Percentiles rank a stretch among this genome's conserved stretches.
These are phyloP conservation scores for Zelostemma sp. DNA, from an alignment of 1,140 invertebrate species.

Conservation along the genomic window DNA sequence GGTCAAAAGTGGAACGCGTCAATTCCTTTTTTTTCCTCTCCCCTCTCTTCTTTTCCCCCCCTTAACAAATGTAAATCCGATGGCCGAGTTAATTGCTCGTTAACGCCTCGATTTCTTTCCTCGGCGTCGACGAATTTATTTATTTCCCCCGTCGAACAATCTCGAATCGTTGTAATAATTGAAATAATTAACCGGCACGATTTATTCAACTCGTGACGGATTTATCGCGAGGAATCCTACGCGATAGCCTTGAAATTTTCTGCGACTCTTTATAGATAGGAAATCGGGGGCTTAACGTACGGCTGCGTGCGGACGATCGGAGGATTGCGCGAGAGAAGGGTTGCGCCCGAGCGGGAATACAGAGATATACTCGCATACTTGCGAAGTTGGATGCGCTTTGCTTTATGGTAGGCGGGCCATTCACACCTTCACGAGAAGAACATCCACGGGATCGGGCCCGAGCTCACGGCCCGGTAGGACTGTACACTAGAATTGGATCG, in stretches of 20 bases:
- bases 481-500: slow-evolving; percentile 59
- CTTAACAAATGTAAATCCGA: too few species aligned
- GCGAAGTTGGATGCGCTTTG: slow-evolving; percentile 46
- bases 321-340: neutral
- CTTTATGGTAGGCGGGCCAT: slow-evolving; percentile 57
- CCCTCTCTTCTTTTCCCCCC: neutral
- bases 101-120: too few species aligned
- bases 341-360: slow-evolving; percentile 4
- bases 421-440: slow-evolving; percentile 52
- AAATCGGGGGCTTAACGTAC: slow-evolving; percentile 10
- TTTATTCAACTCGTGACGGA: slow-evolving; percentile 7
- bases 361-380: slow-evolving; percentile 3
- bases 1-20: slow-evolving; percentile 36
- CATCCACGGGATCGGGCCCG: slow-evolving; percentile 14
- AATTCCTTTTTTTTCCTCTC: slow-evolving; percentile 28
- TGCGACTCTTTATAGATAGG: slow-evolving; percentile 10
- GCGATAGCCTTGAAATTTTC: slow-evolving; percentile 13
- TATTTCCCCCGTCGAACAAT: too few species aligned
- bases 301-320: slow-evolving; percentile 1
- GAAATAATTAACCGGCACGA: slow-evolving; percentile 11
- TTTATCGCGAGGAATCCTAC: slow-evolving; percentile 2
- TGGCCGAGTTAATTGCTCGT: too few species aligned
- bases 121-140: too few species aligned
- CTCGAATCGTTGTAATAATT: slow-evolving; percentile 6
- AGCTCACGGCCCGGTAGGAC: slow-evolving; percentile 31